Percentiles rank a stretch among this genome's conserved stretches.
phyloP scores from a whole-genome alignment of 2,113 vertebrate species.

The Sorex araneus region DNA sequence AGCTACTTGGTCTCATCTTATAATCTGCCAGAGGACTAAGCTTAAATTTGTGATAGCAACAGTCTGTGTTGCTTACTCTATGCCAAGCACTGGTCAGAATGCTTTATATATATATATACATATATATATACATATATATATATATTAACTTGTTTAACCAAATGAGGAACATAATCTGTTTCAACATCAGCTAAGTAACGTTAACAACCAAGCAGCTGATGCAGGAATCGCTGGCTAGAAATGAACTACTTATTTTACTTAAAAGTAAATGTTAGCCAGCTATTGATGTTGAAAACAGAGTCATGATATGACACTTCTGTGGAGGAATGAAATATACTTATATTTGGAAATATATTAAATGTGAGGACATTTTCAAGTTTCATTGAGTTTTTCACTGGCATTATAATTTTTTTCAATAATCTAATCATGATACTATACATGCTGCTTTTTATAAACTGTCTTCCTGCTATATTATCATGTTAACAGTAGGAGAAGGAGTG shows the following conservation, averaged over 20 bases:
- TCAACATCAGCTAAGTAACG: constrained; percentile 64
- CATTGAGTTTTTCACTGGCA: constrained; percentile 56
- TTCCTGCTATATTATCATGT: constrained; percentile 40
- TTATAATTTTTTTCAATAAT: constrained; percentile 8
- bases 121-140: too few species aligned
- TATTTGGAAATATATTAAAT: constrained; percentile 64
- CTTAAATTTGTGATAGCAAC: constrained; percentile 9
- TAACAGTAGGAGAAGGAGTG: constrained; percentile 67
- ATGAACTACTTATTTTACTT: constrained; percentile 62
- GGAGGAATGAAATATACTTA: constrained; percentile 41
- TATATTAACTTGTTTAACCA: constrained; percentile 67
- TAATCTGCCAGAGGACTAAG: constrained; percentile 19
- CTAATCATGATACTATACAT: constrained; percentile 21
- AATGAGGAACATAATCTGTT: constrained; percentile 67
- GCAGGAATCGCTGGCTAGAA: constrained; percentile 68
- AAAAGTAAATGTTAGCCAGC: constrained; percentile 45
- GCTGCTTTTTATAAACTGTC: constrained; percentile 59
- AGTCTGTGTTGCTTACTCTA: not conserved
- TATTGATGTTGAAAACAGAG: constrained; percentile 55
- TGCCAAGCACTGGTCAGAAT: constrained; percentile 36
- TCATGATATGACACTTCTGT: not conserved
- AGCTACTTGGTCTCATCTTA: constrained; percentile 23
- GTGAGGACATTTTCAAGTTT: constrained; percentile 44
- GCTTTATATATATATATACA: constrained; percentile 62
- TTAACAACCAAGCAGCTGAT: constrained; percentile 58